Evolutionary conservation across 2,797 vertebrate species (phyloP).

Genomic region (Synanceia verrucosa): DNA sequence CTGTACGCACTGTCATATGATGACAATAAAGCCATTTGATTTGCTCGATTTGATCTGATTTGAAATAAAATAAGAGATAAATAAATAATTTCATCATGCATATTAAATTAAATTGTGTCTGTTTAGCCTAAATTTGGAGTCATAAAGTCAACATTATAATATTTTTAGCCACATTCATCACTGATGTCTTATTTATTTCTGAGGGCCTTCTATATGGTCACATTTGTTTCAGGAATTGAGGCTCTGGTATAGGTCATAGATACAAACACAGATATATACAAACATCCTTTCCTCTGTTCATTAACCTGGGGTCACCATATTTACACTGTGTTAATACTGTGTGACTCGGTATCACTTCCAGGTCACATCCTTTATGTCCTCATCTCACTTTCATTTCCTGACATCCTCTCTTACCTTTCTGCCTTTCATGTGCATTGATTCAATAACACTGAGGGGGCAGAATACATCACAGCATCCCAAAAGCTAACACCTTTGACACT

Average conservation of each 20-base stretch:
- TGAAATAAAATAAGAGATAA: too few relatives aligned
- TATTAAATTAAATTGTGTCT: neutral
- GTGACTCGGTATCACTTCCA: neutral
- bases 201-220: neutral
- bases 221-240: neutral
- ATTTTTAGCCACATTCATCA: too few relatives aligned
- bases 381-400: constrained; percentile 7
- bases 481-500: constrained; percentile 68
- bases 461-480: constrained; percentile 26
- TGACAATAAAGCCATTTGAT: too few relatives aligned
- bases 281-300: neutral
- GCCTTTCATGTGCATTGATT: constrained; percentile 25
- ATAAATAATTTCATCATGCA: too few relatives aligned
- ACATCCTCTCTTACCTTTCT: neutral
- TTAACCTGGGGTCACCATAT: neutral
- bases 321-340: neutral
- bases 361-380: neutral
- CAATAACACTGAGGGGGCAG: constrained; percentile 40
- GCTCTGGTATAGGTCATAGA: neutral
- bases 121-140: too few relatives aligned
- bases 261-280: neutral
- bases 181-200: too few relatives aligned
- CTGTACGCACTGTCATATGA: too few relatives aligned
- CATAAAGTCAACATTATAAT: too few relatives aligned
- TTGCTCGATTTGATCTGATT: too few relatives aligned